These are phyloP conservation scores for Sorex fumeus DNA, from an alignment of 2,113 vertebrate species.

Conservation along the genomic window DNA sequence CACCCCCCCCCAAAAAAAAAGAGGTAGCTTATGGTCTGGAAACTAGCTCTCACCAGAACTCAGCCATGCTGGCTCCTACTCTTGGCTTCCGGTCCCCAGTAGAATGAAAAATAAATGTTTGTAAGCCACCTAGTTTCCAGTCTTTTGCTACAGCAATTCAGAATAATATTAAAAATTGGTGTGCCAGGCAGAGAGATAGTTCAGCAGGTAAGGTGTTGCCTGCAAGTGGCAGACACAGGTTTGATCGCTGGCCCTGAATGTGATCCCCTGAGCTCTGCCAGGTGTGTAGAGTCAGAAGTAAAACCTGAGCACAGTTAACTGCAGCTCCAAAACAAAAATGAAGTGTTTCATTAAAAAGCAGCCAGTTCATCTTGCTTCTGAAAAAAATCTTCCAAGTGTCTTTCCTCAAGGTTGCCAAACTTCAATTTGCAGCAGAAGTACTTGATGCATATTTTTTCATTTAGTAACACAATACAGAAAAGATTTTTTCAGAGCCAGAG, in stretches of 20 bases:
- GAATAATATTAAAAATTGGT: too few relatives aligned
- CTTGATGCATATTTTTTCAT: neutral
- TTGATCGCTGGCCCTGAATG: too few relatives aligned
- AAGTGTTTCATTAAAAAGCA: neutral
- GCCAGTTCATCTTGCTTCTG: neutral
- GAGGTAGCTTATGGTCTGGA: neutral
- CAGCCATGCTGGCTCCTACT: neutral
- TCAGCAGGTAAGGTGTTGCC: too few relatives aligned
- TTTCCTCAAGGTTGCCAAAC: neutral
- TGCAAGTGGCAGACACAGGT: too few relatives aligned
- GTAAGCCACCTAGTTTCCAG: neutral
- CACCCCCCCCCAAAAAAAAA: too few relatives aligned
- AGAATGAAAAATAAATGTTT: neutral
- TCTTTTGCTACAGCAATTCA: neutral
- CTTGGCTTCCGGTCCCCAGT: neutral
- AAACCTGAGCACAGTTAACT: too few relatives aligned
- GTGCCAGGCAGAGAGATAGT: too few relatives aligned
- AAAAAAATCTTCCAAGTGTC: slow-evolving; percentile 10
- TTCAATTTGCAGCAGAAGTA: neutral
- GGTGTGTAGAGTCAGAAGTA: too few relatives aligned
- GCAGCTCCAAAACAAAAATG: too few relatives aligned
- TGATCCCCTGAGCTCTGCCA: too few relatives aligned
- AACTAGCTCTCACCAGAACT: neutral
- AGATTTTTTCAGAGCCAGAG: neutral
- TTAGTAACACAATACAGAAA: slow-evolving; percentile 35